A percentile compares a stretch with the other conserved stretches of the same genome.
Evolutionary conservation across 2,888 invertebrate genomes (phyloP).

Genomic region (Drosophila nigritarsus): DNA sequence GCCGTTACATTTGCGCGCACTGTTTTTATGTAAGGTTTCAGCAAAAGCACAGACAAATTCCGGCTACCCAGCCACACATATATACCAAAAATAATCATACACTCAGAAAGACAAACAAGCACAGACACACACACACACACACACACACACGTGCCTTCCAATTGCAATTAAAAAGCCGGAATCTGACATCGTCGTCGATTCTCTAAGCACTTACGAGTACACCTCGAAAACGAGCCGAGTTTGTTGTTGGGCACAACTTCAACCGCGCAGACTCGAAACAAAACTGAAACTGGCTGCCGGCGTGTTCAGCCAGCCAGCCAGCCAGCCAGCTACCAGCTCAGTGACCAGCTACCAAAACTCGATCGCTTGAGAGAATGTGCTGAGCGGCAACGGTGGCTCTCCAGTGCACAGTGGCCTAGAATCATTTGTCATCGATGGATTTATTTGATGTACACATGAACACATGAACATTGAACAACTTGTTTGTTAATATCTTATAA

Average conservation of each 20-base stretch:
- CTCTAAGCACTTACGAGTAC: conserved; percentile 64
- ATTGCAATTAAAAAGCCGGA: conserved; percentile 78
- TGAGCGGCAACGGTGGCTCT: conserved; percentile 40
- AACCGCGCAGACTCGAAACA: conserved; percentile 71
- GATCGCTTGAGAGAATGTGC: conserved; percentile 72
- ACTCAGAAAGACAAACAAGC: conserved; percentile 1
- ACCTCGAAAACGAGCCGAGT: conserved; percentile 41
- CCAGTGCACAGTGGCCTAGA: conserved; percentile 56
- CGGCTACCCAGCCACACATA: conserved; percentile 34
- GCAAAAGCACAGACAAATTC: conserved; percentile 44
- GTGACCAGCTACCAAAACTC: conserved; percentile 64
- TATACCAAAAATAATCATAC: conserved; percentile 14
- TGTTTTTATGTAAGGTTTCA: conserved; percentile 36
- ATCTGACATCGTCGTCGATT: conserved; percentile 50
- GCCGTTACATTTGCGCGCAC: conserved; percentile 42
- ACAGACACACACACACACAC: conserved; percentile 2
- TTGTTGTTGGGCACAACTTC: conserved; percentile 53
- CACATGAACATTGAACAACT: background rate
- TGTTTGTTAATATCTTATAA: background rate
- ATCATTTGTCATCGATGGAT: conserved; percentile 3
- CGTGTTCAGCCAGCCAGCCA: conserved; percentile 26
- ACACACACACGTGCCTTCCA: conserved; percentile 66
- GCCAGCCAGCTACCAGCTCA: conserved; percentile 21
- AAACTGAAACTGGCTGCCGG: conserved; percentile 70
- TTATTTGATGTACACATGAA: background rate